Conservation (phyloP, 2,888 invertebrate genomes). For the Epinotia demarniana region DNA sequence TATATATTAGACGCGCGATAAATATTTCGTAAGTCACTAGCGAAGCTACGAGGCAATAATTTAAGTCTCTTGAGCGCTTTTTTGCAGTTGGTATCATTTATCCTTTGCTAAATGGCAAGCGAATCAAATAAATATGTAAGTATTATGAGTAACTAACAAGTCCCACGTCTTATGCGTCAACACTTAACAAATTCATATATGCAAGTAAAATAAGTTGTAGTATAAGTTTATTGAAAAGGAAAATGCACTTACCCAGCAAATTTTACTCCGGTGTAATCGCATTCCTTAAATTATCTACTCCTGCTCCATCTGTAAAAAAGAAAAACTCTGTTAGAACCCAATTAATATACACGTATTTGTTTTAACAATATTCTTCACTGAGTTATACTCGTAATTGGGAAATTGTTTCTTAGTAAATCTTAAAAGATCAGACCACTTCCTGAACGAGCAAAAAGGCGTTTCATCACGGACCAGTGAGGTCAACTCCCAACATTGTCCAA, state of each 20-base stretch:
- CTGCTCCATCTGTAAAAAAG: slow-evolving; percentile 74
- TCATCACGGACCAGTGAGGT: slow-evolving; percentile 74
- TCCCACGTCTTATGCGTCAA: background rate
- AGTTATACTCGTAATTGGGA: slow-evolving; percentile 9
- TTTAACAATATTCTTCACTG: slow-evolving; percentile 1
- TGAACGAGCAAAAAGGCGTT: slow-evolving; percentile 63
- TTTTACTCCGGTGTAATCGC: slow-evolving; percentile 70
- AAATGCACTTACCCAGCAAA: slow-evolving; percentile 71
- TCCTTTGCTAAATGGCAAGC: slow-evolving; percentile 51
- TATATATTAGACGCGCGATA: slow-evolving; percentile 35
- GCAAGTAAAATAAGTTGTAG: no score
- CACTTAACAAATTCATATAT: background rate
- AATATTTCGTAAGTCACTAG: slow-evolving; percentile 40
- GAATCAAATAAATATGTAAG: slow-evolving; percentile 45
- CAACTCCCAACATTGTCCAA: slow-evolving; percentile 81
- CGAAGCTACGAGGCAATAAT: slow-evolving; percentile 35
- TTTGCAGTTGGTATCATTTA: slow-evolving; percentile 32
- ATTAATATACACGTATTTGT: background rate
- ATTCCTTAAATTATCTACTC: slow-evolving; percentile 74
- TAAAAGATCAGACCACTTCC: slow-evolving; percentile 52
- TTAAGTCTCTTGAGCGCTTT: slow-evolving; percentile 32
- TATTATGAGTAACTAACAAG: background rate
- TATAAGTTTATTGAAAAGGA: no score
- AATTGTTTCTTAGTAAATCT: slow-evolving; percentile 26
- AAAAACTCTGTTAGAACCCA: background rate